These are phyloP conservation scores for Cataglyphis hispanica DNA, from an alignment of 1,140 invertebrate species.

Conservation along the genomic window DNA sequence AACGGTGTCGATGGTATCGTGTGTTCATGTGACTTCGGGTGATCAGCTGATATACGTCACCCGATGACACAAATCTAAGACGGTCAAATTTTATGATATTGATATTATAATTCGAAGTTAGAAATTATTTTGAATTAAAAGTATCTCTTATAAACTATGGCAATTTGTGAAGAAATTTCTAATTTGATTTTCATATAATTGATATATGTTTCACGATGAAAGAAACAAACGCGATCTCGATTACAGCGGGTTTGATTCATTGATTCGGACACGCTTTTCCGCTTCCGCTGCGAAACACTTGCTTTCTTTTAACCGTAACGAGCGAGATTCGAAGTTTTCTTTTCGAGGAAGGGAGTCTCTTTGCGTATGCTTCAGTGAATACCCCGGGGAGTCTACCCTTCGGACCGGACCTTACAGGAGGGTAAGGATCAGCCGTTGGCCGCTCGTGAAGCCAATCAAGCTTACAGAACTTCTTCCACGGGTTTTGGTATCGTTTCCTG, in stretches of 20 bases:
- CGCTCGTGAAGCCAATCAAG: slow-evolving; percentile 46
- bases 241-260: slow-evolving; percentile 8
- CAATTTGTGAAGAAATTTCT: background rate
- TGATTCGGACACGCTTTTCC: slow-evolving; percentile 33
- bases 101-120: background rate
- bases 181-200: background rate
- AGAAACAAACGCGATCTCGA: background rate
- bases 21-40: slow-evolving; percentile 15
- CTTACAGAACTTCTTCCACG: slow-evolving; percentile 35
- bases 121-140: background rate
- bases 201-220: background rate
- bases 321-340: slow-evolving; percentile 50
- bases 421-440: slow-evolving; percentile 28
- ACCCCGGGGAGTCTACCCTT: slow-evolving; percentile 41
- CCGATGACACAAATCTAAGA: slow-evolving; percentile 3
- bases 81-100: background rate
- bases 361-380: slow-evolving; percentile 47
- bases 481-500: slow-evolving; percentile 23
- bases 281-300: slow-evolving; percentile 23
- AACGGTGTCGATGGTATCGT: slow-evolving; percentile 33
- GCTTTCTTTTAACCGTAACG: slow-evolving; percentile 19
- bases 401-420: slow-evolving; percentile 30
- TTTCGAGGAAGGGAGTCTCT: slow-evolving; percentile 32
- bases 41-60: slow-evolving; percentile 33
- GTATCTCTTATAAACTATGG: background rate